These are phyloP conservation scores for Naso thynnoides DNA, from an alignment of 2,797 vertebrate genomes.

Conservation along the genomic window DNA sequence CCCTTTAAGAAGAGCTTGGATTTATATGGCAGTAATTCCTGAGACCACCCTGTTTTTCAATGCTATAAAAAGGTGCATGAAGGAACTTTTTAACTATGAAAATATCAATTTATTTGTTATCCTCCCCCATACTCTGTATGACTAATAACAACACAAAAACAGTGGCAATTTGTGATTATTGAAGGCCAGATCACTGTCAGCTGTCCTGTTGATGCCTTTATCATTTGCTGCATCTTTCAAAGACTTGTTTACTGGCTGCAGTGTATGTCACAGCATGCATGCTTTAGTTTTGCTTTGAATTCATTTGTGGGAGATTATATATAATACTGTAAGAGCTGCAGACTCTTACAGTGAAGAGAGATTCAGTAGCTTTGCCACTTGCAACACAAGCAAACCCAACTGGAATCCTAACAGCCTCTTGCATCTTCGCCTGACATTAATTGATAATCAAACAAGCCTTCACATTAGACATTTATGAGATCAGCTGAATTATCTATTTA, in stretches of 20 bases:
- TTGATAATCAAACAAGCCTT: slow-evolving; percentile 83
- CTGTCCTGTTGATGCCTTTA: slow-evolving; percentile 44
- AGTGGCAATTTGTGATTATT: slow-evolving; percentile 24
- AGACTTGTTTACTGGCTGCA: slow-evolving; percentile 30
- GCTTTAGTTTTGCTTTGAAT: slow-evolving; percentile 13
- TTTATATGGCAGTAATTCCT: not conserved
- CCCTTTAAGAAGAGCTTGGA: not conserved
- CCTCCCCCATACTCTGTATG: slow-evolving; percentile 7
- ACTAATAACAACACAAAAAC: slow-evolving; percentile 14
- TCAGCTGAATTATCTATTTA: slow-evolving; percentile 82
- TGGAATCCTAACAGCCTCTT: slow-evolving; percentile 58
- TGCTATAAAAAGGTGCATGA: slow-evolving; percentile 10
- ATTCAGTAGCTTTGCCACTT: slow-evolving; percentile 16
- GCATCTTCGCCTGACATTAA: slow-evolving; percentile 77
- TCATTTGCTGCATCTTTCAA: slow-evolving; percentile 37
- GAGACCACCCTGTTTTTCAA: not conserved
- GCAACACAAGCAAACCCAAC: slow-evolving; percentile 44
- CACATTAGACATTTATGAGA: slow-evolving; percentile 82
- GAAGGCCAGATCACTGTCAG: slow-evolving; percentile 46
- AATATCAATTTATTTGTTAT: slow-evolving; percentile 12
- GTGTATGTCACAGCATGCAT: not conserved
- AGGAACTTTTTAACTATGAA: slow-evolving; percentile 7
- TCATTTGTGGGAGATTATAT: slow-evolving; percentile 4
- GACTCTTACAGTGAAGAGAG: not conserved
- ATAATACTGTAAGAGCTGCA: not conserved